A percentile compares a stretch with the other conserved stretches of the same genome.
These are phyloP conservation scores for Heliconius melpomene DNA, from an alignment of 1,140 invertebrate species.

Conservation along the genomic window DNA sequence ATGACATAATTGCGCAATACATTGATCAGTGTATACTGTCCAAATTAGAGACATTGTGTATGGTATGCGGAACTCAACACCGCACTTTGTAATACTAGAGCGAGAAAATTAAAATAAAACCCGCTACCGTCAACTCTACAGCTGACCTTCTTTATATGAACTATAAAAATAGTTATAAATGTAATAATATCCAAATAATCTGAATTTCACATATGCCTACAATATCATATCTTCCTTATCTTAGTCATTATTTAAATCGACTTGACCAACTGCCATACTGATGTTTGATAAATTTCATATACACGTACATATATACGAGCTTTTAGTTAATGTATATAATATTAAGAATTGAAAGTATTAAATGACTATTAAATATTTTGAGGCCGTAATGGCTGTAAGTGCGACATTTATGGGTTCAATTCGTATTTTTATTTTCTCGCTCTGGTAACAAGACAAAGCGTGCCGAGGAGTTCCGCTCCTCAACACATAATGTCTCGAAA, in stretches of 20 bases:
- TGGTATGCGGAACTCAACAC: no score
- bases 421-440: no score
- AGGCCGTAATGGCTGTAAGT: no score
- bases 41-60: no score
- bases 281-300: conserved; percentile 11
- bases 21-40: no score
- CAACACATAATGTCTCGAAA: no score
- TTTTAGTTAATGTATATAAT: background rate
- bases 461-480: no score
- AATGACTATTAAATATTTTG: no score
- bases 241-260: conserved; percentile 31
- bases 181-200: background rate
- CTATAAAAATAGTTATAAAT: background rate
- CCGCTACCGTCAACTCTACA: background rate
- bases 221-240: conserved; percentile 17
- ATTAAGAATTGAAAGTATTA: no score
- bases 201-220: background rate
- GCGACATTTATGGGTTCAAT: no score
- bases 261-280: conserved; percentile 23
- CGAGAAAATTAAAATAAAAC: background rate
- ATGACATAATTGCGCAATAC: no score
- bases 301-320: background rate
- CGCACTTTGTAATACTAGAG: background rate
- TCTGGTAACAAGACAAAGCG: no score
- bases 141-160: background rate